Percentiles rank a stretch among this genome's conserved stretches.
Evolutionary conservation across 2,888 invertebrate genomes (phyloP).

Genomic region (Plebejus melissa): DNA sequence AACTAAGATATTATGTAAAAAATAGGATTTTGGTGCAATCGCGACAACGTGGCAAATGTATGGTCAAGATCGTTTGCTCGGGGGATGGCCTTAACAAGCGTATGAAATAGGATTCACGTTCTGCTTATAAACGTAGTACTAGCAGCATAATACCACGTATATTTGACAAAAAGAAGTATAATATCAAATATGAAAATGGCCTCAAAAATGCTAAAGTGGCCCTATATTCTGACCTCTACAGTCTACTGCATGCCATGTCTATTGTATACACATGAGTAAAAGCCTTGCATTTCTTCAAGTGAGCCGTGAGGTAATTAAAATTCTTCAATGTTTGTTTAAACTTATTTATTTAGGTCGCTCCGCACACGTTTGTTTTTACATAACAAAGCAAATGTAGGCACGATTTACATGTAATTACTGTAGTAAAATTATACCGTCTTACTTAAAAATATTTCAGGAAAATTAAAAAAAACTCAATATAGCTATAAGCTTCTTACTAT

Average conservation of each 20-base stretch:
- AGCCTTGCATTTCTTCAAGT: background rate
- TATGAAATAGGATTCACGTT: background rate
- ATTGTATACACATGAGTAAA: background rate
- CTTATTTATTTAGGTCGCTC: slow-evolving; percentile 6
- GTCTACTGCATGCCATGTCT: background rate
- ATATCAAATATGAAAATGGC: no score
- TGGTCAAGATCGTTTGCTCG: no score
- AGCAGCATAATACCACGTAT: no score
- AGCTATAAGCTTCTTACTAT: background rate
- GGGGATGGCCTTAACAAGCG: background rate
- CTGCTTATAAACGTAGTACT: background rate
- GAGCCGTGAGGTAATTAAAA: slow-evolving; percentile 6
- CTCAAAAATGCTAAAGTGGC: background rate
- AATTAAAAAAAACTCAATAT: background rate
- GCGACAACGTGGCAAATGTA: no score
- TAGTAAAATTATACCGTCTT: background rate
- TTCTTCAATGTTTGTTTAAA: slow-evolving; percentile 17
- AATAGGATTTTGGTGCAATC: no score
- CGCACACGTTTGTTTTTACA: slow-evolving; percentile 13
- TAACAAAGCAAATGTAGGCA: slow-evolving; percentile 1
- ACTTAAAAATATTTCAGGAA: background rate
- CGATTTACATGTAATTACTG: slow-evolving; percentile 7
- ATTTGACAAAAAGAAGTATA: no score
- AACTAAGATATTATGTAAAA: no score
- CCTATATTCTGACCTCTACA: background rate